phyloP scores from a whole-genome alignment of 2,888 invertebrate genomes.

The Melolontha melolontha region DNA sequence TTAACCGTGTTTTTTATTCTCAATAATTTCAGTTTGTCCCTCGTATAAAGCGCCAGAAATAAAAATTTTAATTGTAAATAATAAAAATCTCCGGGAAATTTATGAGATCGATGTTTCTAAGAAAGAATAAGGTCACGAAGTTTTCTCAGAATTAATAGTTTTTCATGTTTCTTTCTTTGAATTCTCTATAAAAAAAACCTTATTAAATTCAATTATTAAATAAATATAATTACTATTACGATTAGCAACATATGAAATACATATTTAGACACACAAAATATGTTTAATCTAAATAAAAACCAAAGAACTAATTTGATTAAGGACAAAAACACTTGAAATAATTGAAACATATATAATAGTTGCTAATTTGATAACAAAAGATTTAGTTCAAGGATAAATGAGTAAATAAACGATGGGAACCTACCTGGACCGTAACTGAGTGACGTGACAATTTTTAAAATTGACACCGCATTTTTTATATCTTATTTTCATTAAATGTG shows the following conservation, averaged over 20 bases:
- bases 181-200: too few species aligned
- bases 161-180: too few species aligned
- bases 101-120: too few species aligned
- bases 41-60: too few species aligned
- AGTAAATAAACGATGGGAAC: constrained; percentile 40
- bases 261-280: neutral
- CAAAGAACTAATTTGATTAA: neutral
- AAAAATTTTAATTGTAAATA: too few species aligned
- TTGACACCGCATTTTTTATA: constrained; percentile 44
- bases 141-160: too few species aligned
- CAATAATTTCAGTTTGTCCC: too few species aligned
- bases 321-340: constrained; percentile 12
- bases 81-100: too few species aligned
- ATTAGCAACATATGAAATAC: neutral
- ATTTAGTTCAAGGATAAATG: constrained; percentile 44
- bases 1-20: too few species aligned
- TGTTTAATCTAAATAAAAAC: constrained; percentile 1
- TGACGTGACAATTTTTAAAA: constrained; percentile 49
- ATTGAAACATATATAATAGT: constrained; percentile 31
- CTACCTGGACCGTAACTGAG: constrained; percentile 49
- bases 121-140: too few species aligned
- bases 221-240: neutral
- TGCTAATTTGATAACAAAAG: constrained; percentile 40
- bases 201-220: constrained; percentile 11
- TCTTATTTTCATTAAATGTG: constrained; percentile 20